Percentiles rank a stretch among this genome's conserved stretches.
phyloP scores from a whole-genome alignment of 2,888 invertebrate genomes.

The Dasysyrphus albostriatus region DNA sequence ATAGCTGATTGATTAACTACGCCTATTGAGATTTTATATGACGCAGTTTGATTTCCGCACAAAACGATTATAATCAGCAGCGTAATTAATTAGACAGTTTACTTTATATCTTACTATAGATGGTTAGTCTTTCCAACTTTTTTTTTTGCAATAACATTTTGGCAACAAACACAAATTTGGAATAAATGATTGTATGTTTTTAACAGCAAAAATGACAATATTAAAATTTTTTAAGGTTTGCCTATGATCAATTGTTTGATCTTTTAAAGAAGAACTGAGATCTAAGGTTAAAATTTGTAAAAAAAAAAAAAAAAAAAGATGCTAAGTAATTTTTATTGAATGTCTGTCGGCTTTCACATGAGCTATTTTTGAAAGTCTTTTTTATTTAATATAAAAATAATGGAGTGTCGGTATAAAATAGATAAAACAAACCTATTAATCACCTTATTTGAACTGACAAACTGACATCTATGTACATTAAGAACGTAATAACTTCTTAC shows the following conservation, averaged over 20 bases:
- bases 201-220: neutral
- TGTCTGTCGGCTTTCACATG: conserved; percentile 7
- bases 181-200: neutral
- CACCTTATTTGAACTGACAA: conserved; percentile 17
- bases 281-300: neutral
- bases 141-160: conserved; percentile 25
- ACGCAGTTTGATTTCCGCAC: conserved; percentile 64
- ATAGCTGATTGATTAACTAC: conserved; percentile 66
- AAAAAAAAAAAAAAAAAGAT: too few relatives aligned
- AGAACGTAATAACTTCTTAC: conserved; percentile 18
- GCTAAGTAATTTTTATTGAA: conserved; percentile 24
- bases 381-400: neutral
- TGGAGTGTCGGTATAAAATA: neutral
- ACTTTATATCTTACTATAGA: neutral
- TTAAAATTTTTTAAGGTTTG: conserved; percentile 4
- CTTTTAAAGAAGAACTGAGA: neutral
- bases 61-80: conserved; percentile 38
- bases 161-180: neutral
- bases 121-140: conserved; percentile 11
- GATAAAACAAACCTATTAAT: conserved; percentile 30
- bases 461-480: conserved; percentile 18
- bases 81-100: conserved; percentile 36
- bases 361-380: conserved; percentile 7
- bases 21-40: conserved; percentile 59
- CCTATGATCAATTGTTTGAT: neutral